phyloP scores from a whole-genome alignment of 2,113 vertebrate genomes.

The Neolamprologus modestus region DNA sequence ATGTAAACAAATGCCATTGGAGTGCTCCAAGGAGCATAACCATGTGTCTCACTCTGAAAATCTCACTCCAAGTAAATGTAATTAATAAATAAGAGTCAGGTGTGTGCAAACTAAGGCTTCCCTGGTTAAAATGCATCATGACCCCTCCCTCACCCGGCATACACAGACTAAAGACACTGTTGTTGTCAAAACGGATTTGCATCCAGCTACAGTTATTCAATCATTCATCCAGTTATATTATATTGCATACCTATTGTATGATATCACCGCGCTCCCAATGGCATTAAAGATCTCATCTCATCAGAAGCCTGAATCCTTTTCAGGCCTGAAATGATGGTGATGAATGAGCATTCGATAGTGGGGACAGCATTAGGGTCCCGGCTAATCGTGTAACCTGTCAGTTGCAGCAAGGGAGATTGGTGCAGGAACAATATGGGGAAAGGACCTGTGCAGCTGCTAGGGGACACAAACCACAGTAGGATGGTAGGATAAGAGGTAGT shows the following conservation, averaged over 20 bases:
- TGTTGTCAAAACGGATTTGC: background rate
- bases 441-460: background rate
- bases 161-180: background rate
- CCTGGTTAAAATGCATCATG: background rate
- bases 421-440: conserved; percentile 9
- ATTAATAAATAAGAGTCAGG: background rate
- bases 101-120: background rate
- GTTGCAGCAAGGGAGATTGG: conserved; percentile 53
- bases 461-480: background rate
- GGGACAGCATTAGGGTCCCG: conserved; percentile 43
- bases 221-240: background rate
- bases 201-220: background rate
- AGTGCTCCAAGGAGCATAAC: background rate
- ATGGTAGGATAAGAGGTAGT: background rate
- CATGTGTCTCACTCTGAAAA: background rate
- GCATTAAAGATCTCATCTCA: conserved; percentile 20
- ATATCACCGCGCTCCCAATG: conserved; percentile 2
- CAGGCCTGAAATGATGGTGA: conserved; percentile 38
- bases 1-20: background rate
- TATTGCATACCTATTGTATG: conserved; percentile 3
- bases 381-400: conserved; percentile 66
- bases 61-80: background rate
- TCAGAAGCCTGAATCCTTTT: background rate
- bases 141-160: background rate
- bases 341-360: conserved; percentile 41